Base-by-base conservation (phyloP, 1,140 invertebrate species). In the Nebria ingens region DNA sequence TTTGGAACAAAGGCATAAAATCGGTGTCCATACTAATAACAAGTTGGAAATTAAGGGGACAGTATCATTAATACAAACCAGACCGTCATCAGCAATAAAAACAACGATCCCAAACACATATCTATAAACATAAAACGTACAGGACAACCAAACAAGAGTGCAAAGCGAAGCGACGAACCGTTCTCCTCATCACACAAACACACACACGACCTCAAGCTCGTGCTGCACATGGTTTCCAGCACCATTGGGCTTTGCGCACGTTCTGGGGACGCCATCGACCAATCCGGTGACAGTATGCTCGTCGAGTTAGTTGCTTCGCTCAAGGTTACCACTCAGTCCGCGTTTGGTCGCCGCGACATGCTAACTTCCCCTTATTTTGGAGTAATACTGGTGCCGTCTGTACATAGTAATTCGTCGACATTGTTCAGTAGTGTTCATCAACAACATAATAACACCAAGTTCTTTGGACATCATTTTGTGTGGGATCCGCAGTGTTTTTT, bases 401-500 rank as follows among this genome's bases (percentile, higher is more conserved):
- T 51, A 21, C 21, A 45, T 22, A 51, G 22, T 19, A 21, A 13
- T 49, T 11, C 12, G 20, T 11, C 40, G 17, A 45, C 50, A 9
- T 51, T 45, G 15, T 45, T 45, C 40, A 45, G 25, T 29, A 13
- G 6, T 11, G 25, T 34, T 34, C 25, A 34, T n/a, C n/a, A n/a
- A n/a, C n/a, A n/a, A n/a, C n/a, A n/a, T n/a, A 4, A 51, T 29
- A 54, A 60, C 25, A 58, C 22, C 25, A 62, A 67, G 54, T 60
- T 64, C 53, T 57, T 62, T 58, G 40, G 9, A 12, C 62, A 63
- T 59, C 61, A 61, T 61, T 59, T 66, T 58, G 61, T 64, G 60
- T 65, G 61, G 61, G 60, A 64, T 56, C 59, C 61, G 21, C 60
- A 63, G 59, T 61, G 63, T 59, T 61, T 64, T 58, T 56, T 64